phyloP scores from a whole-genome alignment of 2,113 vertebrate species.

The Carassius auratus region DNA sequence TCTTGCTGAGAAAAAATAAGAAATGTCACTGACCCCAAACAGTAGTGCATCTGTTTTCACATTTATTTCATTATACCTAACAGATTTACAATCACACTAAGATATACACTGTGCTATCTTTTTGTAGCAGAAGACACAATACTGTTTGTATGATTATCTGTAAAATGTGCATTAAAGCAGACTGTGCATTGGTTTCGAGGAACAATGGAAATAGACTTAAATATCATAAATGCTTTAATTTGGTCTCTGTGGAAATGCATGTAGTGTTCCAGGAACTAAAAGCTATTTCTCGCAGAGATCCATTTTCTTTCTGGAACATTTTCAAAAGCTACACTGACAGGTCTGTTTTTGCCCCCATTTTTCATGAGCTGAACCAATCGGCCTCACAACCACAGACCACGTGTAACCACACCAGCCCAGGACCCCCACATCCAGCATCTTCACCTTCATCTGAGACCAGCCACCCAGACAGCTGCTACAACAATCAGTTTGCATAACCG shows the following conservation, averaged over 20 bases:
- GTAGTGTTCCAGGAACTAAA: neutral
- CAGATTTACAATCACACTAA: neutral
- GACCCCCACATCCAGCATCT: no score
- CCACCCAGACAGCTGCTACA: no score
- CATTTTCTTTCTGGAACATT: conserved; percentile 14
- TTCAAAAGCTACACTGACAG: neutral
- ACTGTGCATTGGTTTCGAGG: neutral
- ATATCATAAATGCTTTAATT: neutral
- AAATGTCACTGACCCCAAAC: neutral
- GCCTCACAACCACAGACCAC: no score
- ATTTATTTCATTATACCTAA: neutral
- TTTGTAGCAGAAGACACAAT: no score
- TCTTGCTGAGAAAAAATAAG: neutral
- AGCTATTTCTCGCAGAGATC: neutral
- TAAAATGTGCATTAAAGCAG: neutral
- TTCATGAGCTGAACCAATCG: no score
- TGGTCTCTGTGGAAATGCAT: neutral
- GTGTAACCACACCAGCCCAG: no score
- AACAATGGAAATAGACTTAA: neutral
- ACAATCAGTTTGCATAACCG: no score
- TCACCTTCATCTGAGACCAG: no score
- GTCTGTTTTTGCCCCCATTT: no score
- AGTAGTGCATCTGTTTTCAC: neutral
- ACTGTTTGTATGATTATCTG: neutral
- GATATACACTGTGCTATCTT: neutral